Conservation (phyloP, 2,888 invertebrate species). For the Pinctada fucata region DNA sequence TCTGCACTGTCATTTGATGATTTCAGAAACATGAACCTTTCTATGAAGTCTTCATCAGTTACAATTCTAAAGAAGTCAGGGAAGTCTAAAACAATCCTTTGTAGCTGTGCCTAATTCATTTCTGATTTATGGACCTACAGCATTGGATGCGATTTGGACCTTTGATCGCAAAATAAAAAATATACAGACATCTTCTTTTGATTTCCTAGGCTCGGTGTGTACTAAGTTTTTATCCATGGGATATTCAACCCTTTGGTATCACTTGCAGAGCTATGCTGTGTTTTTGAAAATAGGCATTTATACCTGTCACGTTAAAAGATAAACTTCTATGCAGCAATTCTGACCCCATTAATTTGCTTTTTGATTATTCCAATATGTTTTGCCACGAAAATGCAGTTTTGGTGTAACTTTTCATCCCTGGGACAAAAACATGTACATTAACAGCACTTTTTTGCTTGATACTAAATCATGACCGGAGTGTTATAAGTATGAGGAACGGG, state of each 20-base stretch:
- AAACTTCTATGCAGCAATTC: not conserved
- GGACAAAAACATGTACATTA: not conserved
- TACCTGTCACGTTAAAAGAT: not conserved
- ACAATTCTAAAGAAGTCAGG: too few relatives aligned
- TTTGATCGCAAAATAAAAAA: too few relatives aligned
- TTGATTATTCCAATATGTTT: constrained; percentile 1
- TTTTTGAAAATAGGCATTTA: not conserved
- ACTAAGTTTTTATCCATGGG: too few relatives aligned
- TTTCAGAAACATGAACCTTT: too few relatives aligned
- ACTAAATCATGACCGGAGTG: not conserved
- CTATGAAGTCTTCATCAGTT: too few relatives aligned
- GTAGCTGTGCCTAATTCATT: too few relatives aligned
- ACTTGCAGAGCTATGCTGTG: not conserved
- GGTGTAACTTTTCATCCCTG: constrained; percentile 4
- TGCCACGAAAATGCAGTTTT: constrained; percentile 1
- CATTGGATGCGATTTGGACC: too few relatives aligned
- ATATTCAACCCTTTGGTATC: not conserved
- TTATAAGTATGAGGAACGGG: not conserved
- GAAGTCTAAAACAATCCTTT: too few relatives aligned
- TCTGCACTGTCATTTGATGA: too few relatives aligned
- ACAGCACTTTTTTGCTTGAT: not conserved
- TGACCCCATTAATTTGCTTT: not conserved
- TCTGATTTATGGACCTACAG: too few relatives aligned
- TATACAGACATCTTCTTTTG: too few relatives aligned
- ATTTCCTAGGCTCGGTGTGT: too few relatives aligned